These are phyloP conservation scores for Crotophaga sulcirostris DNA, from an alignment of 2,113 vertebrate species.

Conservation along the genomic window DNA sequence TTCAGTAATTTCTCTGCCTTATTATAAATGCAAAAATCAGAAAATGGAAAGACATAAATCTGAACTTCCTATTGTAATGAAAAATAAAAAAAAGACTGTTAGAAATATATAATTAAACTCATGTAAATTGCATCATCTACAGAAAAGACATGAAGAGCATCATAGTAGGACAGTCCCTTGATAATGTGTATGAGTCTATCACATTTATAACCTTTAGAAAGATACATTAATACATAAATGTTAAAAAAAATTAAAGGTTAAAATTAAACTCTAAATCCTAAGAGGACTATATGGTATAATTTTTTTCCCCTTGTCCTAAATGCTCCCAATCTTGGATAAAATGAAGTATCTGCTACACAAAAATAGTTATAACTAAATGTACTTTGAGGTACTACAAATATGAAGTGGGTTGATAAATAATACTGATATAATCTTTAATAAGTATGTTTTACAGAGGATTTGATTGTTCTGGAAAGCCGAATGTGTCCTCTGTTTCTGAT, in stretches of 20 bases:
- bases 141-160: neutral
- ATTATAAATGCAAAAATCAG: neutral
- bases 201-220: constrained; percentile 42
- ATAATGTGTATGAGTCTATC: neutral
- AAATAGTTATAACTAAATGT: neutral
- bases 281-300: neutral
- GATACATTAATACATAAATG: neutral
- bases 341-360: neutral
- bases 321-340: neutral
- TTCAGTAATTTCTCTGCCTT: neutral
- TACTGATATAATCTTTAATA: neutral
- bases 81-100: neutral
- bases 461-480: neutral
- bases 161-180: neutral
- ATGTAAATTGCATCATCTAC: neutral
- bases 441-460: neutral
- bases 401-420: neutral
- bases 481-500: neutral
- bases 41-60: neutral
- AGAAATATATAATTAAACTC: constrained; percentile 5
- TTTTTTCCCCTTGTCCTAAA: neutral
- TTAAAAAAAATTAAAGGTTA: constrained; percentile 2
- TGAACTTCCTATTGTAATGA: neutral
- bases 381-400: neutral
- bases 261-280: neutral